Conservation (phyloP, 2,113 vertebrate species). For the Brachyhypopomus occidentalis region DNA sequence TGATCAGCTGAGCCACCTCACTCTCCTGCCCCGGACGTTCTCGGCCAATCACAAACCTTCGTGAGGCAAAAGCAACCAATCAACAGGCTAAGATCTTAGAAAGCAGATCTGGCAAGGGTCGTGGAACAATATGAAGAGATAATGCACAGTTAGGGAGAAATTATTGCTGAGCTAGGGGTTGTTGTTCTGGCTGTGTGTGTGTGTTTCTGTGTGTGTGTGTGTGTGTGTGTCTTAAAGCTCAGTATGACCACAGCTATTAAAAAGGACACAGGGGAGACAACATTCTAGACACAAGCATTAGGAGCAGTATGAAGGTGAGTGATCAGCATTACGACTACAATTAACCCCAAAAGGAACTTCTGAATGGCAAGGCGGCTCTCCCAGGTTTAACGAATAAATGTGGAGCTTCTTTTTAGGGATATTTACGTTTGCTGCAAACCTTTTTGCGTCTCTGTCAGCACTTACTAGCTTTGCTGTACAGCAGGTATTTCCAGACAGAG, state of each 20-base stretch:
- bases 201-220: constrained; percentile 3
- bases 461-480: not conserved
- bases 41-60: constrained; percentile 94
- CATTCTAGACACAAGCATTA: not conserved
- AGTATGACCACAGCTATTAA: not conserved
- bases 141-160: constrained; percentile 7
- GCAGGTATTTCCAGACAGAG: not conserved
- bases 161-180: constrained; percentile 11
- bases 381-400: not conserved
- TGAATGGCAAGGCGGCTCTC: not conserved
- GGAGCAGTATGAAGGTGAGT: not conserved
- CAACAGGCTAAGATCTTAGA: not conserved
- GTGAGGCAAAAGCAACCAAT: constrained; percentile 55
- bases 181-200: constrained; percentile 15
- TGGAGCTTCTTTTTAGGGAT: not conserved
- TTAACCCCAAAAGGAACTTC: not conserved
- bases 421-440: not conserved
- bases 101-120: not conserved
- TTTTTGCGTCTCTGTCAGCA: not conserved
- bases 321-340: not conserved
- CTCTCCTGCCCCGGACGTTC: constrained; percentile 97
- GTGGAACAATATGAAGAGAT: constrained; percentile 5
- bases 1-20: constrained; percentile 95
- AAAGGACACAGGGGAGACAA: not conserved
- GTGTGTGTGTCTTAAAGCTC: not conserved